Evolutionary conservation across 2,113 vertebrate species (phyloP).

Genomic region (Cepphus grylle): DNA sequence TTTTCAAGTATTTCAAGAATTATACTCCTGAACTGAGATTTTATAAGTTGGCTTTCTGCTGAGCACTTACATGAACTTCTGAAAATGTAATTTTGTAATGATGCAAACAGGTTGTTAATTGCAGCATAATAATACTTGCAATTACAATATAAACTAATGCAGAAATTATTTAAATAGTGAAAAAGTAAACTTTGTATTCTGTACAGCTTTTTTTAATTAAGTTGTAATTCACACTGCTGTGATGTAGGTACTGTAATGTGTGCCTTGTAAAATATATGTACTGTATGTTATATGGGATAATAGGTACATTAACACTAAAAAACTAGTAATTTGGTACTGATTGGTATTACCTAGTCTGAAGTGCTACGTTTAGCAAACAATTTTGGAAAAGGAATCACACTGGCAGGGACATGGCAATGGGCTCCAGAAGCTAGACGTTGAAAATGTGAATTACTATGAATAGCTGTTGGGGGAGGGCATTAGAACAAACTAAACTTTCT

Average conservation of each 20-base stretch:
- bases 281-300: constrained; percentile 20
- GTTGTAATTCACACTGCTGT: constrained; percentile 65
- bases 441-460: constrained; percentile 11
- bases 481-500: neutral
- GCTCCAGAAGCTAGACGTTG: neutral
- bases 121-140: neutral
- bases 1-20: constrained; percentile 38
- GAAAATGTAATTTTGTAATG: constrained; percentile 56
- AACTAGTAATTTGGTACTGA: neutral
- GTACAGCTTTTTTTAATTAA: constrained; percentile 73
- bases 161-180: constrained; percentile 62
- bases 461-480: neutral
- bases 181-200: constrained; percentile 69
- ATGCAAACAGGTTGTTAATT: constrained; percentile 8
- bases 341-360: neutral
- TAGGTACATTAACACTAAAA: neutral
- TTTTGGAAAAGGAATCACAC: neutral
- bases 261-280: constrained; percentile 73
- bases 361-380: neutral
- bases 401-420: neutral
- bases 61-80: constrained; percentile 20
- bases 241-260: constrained; percentile 66
- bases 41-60: constrained; percentile 55
- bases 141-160: constrained; percentile 31
- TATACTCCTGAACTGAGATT: constrained; percentile 24